Conservation (phyloP, 1,140 invertebrate genomes). For the Gyrodactylus salaris region DNA sequence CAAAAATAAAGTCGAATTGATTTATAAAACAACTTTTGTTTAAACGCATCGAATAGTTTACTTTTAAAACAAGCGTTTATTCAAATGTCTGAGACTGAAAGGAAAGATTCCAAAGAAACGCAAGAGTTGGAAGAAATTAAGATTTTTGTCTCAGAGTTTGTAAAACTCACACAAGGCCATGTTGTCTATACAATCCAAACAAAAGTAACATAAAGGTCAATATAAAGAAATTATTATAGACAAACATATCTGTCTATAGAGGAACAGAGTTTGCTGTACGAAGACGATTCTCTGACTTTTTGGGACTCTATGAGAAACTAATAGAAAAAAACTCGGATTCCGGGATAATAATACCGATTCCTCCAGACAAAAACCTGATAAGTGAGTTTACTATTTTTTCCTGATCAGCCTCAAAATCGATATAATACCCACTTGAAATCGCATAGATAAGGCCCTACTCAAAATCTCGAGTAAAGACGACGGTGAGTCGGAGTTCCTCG, state of each 20-base stretch:
- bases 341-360: conserved; percentile 67
- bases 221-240: too few relatives aligned
- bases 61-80: too few relatives aligned
- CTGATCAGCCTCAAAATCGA: not conserved
- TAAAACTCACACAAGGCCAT: not conserved
- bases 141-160: not conserved
- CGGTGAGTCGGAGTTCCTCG: conserved; percentile 40
- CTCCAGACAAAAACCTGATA: conserved; percentile 98
- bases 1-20: too few relatives aligned
- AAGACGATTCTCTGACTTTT: conserved; percentile 7
- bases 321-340: conserved; percentile 25
- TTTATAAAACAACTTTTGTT: too few relatives aligned
- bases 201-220: not conserved
- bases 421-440: too few relatives aligned
- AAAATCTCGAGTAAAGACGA: conserved; percentile 44
- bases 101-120: too few relatives aligned
- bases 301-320: conserved; percentile 5
- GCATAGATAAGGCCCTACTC: conserved; percentile 69
- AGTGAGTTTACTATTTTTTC: too few relatives aligned
- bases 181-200: not conserved
- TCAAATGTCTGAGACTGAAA: too few relatives aligned
- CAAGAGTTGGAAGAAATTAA: too few relatives aligned
- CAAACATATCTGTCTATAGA: too few relatives aligned
- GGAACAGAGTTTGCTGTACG: conserved; percentile 3
- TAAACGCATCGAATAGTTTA: too few relatives aligned